Percentiles rank a stretch among this genome's conserved stretches.
phyloP scores from a whole-genome alignment of 2,797 vertebrate genomes.

The Manis crassicaudata region DNA sequence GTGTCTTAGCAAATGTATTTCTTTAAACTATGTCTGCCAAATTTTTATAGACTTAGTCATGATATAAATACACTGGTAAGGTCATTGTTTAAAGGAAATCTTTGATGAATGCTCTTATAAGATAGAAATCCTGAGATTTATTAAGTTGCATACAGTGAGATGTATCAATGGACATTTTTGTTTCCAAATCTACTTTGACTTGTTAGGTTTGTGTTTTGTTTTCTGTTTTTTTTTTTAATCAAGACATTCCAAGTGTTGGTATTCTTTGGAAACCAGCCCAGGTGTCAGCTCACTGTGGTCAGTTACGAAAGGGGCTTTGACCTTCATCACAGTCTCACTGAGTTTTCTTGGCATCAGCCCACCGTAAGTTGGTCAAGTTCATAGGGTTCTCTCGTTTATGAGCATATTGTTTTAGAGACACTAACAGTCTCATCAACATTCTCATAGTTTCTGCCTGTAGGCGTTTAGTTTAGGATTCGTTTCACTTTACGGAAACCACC shows the following conservation, averaged over 20 bases:
- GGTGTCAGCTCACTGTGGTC: not conserved
- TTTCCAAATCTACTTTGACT: not conserved
- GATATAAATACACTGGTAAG: not conserved
- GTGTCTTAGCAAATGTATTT: slow-evolving; percentile 25
- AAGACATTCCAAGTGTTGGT: not conserved
- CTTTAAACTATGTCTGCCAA: not conserved
- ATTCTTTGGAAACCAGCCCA: not conserved
- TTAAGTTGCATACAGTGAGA: not conserved
- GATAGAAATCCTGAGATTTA: not conserved
- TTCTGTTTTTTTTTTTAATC: not conserved
- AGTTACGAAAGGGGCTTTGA: not conserved
- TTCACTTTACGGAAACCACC: not conserved
- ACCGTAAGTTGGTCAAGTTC: not conserved
- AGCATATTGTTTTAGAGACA: not conserved
- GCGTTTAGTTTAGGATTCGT: not conserved
- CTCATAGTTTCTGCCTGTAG: not conserved
- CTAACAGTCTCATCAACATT: not conserved
- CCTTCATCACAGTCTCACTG: not conserved
- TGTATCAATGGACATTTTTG: not conserved
- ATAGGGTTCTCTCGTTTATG: not conserved
- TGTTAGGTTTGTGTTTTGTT: not conserved
- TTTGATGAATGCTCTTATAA: not conserved
- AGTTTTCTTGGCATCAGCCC: not conserved
- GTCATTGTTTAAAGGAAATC: not conserved
- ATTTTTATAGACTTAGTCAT: not conserved